Evolutionary conservation across 2,888 invertebrate species (phyloP).

Genomic region (Habrosyne pyritoides): DNA sequence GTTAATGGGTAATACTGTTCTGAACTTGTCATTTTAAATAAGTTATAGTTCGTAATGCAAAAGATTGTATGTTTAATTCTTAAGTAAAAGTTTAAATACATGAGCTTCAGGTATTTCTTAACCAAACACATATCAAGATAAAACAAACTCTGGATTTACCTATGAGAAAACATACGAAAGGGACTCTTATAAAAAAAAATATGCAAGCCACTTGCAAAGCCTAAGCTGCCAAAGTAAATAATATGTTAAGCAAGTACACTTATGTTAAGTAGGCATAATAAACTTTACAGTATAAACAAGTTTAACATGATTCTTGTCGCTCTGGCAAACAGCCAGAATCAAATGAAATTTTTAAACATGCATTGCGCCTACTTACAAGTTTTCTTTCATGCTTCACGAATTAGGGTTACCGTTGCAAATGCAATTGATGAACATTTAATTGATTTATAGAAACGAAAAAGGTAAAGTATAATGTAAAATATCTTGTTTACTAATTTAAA

Average conservation of each 20-base stretch:
- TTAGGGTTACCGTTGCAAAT: not conserved
- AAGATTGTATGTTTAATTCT: too few relatives aligned
- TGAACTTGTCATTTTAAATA: too few relatives aligned
- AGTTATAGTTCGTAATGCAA: too few relatives aligned
- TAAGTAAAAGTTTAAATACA: too few relatives aligned
- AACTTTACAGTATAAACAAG: conserved; percentile 42
- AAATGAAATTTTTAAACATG: conserved; percentile 44
- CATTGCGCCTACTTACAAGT: conserved; percentile 17
- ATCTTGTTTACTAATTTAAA: too few relatives aligned
- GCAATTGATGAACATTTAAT: conserved; percentile 3
- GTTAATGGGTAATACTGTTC: too few relatives aligned
- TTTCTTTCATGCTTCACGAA: conserved; percentile 3
- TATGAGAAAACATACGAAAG: not conserved
- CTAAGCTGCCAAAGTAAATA: conserved; percentile 27
- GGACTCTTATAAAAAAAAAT: not conserved
- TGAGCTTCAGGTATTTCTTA: too few relatives aligned
- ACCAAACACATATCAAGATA: too few relatives aligned
- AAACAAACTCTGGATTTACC: too few relatives aligned
- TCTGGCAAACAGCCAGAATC: conserved; percentile 45
- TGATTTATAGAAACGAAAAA: conserved; percentile 14
- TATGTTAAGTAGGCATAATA: conserved; percentile 42
- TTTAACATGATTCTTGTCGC: conserved; percentile 40
- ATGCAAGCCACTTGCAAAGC: conserved; percentile 9
- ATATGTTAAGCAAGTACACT: conserved; percentile 33
- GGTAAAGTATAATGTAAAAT: too few relatives aligned